Evolutionary conservation across 1,140 invertebrate species (phyloP).

Genomic region (Drosophila baimaii): DNA sequence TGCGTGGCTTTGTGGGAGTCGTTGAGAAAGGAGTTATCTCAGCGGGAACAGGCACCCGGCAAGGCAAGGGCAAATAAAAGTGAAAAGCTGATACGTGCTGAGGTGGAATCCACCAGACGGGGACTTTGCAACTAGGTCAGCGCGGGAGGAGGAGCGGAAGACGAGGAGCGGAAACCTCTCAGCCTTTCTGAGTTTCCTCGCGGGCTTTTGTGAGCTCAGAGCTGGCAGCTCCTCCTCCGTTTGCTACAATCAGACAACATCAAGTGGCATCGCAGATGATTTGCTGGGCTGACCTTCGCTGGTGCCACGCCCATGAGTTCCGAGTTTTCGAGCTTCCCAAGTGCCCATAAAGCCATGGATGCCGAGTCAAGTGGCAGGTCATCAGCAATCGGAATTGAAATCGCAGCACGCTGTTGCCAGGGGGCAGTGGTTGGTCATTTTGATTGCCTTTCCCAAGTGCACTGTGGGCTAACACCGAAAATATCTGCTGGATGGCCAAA

Average conservation of each 20-base stretch:
- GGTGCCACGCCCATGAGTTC: constrained; percentile 21
- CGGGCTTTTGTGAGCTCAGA: constrained; percentile 27
- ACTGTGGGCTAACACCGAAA: constrained; percentile 11
- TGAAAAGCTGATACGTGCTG: constrained; percentile 54
- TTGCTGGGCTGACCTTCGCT: constrained; percentile 53
- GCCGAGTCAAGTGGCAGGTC: constrained; percentile 54
- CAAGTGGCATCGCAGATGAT: constrained; percentile 61
- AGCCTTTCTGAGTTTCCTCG: background rate
- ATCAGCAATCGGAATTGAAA: constrained; percentile 44
- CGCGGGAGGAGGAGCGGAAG: constrained; percentile 5
- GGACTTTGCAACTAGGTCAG: constrained; percentile 41
- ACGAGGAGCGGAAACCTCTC: constrained; percentile 15
- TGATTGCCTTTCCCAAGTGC: constrained; percentile 43
- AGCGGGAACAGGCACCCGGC: constrained; percentile 11
- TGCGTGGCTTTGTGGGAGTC: constrained; percentile 14
- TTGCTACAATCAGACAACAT: constrained; percentile 55
- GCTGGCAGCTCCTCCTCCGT: constrained; percentile 25
- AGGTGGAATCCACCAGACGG: constrained; percentile 24
- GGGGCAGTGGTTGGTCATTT: constrained; percentile 22
- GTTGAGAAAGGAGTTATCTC: constrained; percentile 16
- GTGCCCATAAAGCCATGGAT: constrained; percentile 32
- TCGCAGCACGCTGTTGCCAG: constrained; percentile 12
- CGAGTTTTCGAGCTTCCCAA: constrained; percentile 1
- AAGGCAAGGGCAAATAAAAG: constrained; percentile 55
- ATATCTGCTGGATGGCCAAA: background rate